phyloP scores from a whole-genome alignment of 1,140 invertebrate species.

The Wasmannia auropunctata region DNA sequence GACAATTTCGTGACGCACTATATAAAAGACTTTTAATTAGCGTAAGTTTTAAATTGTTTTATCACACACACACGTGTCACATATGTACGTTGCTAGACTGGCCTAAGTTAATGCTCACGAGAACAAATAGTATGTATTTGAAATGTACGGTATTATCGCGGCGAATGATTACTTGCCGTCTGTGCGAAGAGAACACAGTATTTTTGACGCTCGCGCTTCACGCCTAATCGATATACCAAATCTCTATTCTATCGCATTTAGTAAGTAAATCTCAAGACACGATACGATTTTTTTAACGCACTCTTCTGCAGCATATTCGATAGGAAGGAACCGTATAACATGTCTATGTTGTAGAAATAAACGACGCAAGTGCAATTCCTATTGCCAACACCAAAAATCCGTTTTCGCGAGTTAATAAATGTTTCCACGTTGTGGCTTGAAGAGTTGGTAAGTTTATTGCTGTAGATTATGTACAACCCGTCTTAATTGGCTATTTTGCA shows the following conservation, averaged over 20 bases:
- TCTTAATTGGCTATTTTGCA: neutral
- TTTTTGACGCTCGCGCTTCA: constrained; percentile 55
- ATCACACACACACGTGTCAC: neutral
- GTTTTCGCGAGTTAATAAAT: constrained; percentile 22
- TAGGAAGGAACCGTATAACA: constrained; percentile 54
- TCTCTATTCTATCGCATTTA: constrained; percentile 61
- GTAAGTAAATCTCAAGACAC: constrained; percentile 36
- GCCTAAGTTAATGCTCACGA: constrained; percentile 56
- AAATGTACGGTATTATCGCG: constrained; percentile 13
- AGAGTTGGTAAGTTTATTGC: neutral
- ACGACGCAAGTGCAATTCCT: constrained; percentile 48
- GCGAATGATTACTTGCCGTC: constrained; percentile 27
- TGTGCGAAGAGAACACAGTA: constrained; percentile 40
- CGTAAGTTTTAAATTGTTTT: constrained; percentile 14
- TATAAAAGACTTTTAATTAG: constrained; percentile 18
- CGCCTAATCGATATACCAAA: constrained; percentile 70
- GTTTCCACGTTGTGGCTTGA: neutral
- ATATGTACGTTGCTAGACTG: constrained; percentile 55
- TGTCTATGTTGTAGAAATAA: constrained; percentile 70
- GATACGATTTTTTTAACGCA: constrained; percentile 58
- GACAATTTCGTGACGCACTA: neutral
- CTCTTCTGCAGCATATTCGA: constrained; percentile 41
- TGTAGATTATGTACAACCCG: neutral
- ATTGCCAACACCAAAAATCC: neutral
- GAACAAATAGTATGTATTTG: constrained; percentile 27